Base-by-base conservation (phyloP, 2,113 vertebrate genomes). In the Gambusia affinis region DNA sequence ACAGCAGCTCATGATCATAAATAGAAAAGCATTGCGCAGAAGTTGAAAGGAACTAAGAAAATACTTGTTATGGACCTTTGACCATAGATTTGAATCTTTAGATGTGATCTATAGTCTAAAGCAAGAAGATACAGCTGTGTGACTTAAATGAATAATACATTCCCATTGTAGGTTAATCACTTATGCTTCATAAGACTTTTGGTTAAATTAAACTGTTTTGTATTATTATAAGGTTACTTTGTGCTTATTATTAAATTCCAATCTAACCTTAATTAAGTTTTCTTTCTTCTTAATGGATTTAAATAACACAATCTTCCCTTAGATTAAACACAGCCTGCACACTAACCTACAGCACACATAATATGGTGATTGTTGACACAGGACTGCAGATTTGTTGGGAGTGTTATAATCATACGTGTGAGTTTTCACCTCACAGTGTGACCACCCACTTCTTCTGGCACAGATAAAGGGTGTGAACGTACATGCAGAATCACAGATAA, bases 361-460 rank as follows among this genome's bases (percentile, higher is more conserved):
- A 19, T 4, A 54, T 4, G 24, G 19, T 7, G 6, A 42, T 33
- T 14, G 8, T 6, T 39, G 4, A 72, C 62, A 74, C 39, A 71
- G 30, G 4, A 37, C 47, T 14, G 15, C 68, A 65, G 66, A 79
- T 57, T 47, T 71, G 60, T 62, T 28, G 64, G 64, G 67, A 8
- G 67, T 61, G 67, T 12, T 31, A n/a, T 68, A 33, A 79, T 24
- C 8, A 69, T 60, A 60, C 61, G 71, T 75, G 29, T 37, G 73
- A 70, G 54, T 76, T 78, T 80, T 51, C 82, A 44, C 69, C 67
- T 79, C 57, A n/a, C 5, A 42, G 33, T 81, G 76, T 27, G 60
- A 62, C 81, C 80, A 80, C 82, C 78, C 74, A 84, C 85, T 84
- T 67, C 71, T 61, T n/a, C 70, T 51, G 73, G 71, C 2, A 61